Evolutionary conservation across 2,113 vertebrate genomes (phyloP).

Genomic region (Corvus hawaiiensis): DNA sequence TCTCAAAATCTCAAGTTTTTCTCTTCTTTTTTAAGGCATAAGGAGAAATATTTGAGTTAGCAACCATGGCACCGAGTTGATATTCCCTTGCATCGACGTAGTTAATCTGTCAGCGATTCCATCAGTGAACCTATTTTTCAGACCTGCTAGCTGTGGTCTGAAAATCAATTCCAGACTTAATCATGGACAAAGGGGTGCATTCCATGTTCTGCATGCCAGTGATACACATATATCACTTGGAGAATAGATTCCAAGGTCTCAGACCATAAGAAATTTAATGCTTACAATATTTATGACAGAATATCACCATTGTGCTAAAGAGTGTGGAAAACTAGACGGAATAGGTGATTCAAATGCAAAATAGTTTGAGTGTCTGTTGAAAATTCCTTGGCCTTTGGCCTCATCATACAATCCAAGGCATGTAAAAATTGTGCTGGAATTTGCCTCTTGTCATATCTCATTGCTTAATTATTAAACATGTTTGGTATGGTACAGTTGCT

Average conservation of each 20-base stretch:
- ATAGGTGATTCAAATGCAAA: slow-evolving; percentile 15
- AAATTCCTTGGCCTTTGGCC: neutral
- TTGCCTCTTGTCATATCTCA: slow-evolving; percentile 21
- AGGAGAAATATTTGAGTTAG: slow-evolving; percentile 11
- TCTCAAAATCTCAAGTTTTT: slow-evolving; percentile 20
- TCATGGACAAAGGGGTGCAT: neutral
- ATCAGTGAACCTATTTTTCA: slow-evolving; percentile 26
- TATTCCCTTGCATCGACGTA: neutral
- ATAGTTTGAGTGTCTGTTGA: neutral
- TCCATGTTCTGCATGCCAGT: neutral
- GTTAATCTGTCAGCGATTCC: slow-evolving; percentile 34
- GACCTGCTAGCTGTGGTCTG: slow-evolving; percentile 24
- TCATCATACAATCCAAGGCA: neutral
- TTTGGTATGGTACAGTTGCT: neutral
- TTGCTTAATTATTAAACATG: slow-evolving; percentile 45
- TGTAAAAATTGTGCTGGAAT: slow-evolving; percentile 22
- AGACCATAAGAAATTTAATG: neutral
- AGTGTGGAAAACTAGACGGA: neutral
- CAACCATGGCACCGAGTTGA: neutral
- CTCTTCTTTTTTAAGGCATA: neutral
- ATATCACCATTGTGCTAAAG: neutral
- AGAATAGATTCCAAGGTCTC: slow-evolving; percentile 9
- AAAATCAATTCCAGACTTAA: slow-evolving; percentile 42
- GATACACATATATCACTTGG: neutral
- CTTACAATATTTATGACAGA: slow-evolving; percentile 16